phyloP scores from a whole-genome alignment of 2,113 vertebrate genomes.

The Plestiodon gilberti region DNA sequence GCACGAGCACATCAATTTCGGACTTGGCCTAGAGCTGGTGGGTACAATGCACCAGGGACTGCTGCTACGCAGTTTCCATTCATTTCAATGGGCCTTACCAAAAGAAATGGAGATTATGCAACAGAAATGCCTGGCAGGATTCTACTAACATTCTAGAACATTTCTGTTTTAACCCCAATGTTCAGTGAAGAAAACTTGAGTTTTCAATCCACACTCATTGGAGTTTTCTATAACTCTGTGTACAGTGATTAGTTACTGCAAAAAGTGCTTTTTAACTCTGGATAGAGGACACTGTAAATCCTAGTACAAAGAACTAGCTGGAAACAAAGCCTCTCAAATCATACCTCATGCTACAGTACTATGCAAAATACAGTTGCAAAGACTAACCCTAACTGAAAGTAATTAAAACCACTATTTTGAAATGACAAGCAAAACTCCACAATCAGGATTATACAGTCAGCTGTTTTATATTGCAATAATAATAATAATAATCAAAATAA shows the following conservation, averaged over 20 bases:
- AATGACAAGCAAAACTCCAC: conserved; percentile 39
- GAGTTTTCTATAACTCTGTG: not conserved
- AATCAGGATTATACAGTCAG: not conserved
- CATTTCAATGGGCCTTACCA: not conserved
- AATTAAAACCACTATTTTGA: conserved; percentile 25
- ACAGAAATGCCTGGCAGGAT: not conserved
- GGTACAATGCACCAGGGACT: not conserved
- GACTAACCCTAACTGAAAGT: conserved; percentile 33
- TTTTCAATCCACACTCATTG: no score
- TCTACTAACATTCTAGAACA: not conserved
- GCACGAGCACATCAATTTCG: not conserved
- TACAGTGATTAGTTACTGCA: not conserved
- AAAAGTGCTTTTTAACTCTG: conserved; percentile 2
- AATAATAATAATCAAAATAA: accelerated
- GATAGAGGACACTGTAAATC: conserved; percentile 7
- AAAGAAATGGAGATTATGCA: not conserved
- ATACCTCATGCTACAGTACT: conserved; percentile 30
- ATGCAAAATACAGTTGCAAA: conserved; percentile 31
- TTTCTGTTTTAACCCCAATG: not conserved
- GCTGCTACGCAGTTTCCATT: not conserved
- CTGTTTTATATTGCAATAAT: conserved; percentile 25
- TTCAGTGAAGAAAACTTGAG: not conserved
- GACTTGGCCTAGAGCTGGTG: not conserved
- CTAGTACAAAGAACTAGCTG: conserved; percentile 8
- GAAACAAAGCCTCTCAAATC: conserved; percentile 4